phyloP scores from a whole-genome alignment of 1,140 invertebrate species.

The Antheraea pernyi region DNA sequence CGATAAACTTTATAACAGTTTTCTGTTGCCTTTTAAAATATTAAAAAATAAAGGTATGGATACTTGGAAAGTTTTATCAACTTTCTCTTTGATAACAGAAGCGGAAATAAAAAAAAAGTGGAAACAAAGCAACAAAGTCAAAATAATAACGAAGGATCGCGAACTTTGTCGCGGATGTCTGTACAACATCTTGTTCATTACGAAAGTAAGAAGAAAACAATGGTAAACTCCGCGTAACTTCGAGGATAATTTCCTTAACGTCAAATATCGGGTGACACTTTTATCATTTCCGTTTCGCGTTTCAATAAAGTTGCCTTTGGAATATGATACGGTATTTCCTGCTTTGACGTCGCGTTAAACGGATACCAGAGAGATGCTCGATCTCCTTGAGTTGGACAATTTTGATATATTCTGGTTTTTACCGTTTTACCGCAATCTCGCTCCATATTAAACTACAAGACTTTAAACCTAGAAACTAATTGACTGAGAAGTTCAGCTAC shows the following conservation, averaged over 20 bases:
- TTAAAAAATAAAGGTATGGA: too few species aligned
- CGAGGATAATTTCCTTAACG: conserved; percentile 10
- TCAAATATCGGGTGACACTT: conserved; percentile 12
- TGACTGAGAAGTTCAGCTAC: too few species aligned
- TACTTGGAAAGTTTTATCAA: background rate
- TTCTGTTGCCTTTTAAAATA: too few species aligned
- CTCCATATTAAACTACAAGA: too few species aligned
- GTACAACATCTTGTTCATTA: conserved; percentile 8
- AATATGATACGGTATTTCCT: background rate
- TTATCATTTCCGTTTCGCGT: conserved; percentile 14
- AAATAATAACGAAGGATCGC: background rate
- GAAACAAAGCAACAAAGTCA: background rate
- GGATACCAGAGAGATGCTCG: background rate
- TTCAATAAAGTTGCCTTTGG: conserved; percentile 6
- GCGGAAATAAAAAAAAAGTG: background rate
- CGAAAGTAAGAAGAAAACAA: conserved; percentile 6
- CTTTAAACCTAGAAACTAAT: too few species aligned
- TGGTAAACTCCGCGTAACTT: conserved; percentile 6
- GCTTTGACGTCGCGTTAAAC: background rate
- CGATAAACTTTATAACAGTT: too few species aligned
- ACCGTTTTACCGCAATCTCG: too few species aligned
- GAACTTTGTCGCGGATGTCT: background rate
- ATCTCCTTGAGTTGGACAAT: background rate
- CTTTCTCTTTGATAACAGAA: background rate
- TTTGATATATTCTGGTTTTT: too few species aligned